A percentile compares a stretch with the other conserved stretches of the same genome.
Conservation (phyloP, 2,888 invertebrate genomes). For the Cantharis lateralis region DNA sequence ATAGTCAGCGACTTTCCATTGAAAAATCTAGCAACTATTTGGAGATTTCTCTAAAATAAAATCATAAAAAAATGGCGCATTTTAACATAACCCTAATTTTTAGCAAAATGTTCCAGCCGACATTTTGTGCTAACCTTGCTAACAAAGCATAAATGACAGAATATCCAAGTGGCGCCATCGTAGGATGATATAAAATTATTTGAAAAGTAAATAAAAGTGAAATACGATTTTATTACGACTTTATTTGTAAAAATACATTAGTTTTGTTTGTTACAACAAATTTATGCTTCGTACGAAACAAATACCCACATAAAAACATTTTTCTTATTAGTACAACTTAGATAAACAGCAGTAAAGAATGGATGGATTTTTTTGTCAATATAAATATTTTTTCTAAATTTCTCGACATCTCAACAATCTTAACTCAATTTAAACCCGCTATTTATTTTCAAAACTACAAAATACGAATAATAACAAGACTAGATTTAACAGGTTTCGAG, state of each 20-base stretch:
- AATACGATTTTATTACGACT: not conserved
- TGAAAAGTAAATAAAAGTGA: not conserved
- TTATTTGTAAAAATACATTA: not conserved
- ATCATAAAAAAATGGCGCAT: too few relatives aligned
- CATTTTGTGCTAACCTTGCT: too few relatives aligned
- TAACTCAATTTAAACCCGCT: not conserved
- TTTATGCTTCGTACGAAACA: not conserved
- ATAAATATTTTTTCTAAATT: not conserved
- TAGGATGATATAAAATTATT: too few relatives aligned
- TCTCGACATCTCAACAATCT: not conserved
- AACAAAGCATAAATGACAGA: too few relatives aligned
- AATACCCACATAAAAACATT: not conserved
- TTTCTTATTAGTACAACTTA: not conserved
- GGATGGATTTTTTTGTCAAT: not conserved
- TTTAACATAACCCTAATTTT: too few relatives aligned
- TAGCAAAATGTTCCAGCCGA: too few relatives aligned
- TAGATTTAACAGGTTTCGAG: not conserved
- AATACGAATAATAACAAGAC: not conserved
- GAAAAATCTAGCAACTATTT: too few relatives aligned
- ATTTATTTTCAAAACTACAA: not conserved
- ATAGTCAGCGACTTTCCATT: too few relatives aligned
- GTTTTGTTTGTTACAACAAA: not conserved
- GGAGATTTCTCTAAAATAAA: too few relatives aligned
- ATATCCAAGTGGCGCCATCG: too few relatives aligned
- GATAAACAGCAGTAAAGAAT: not conserved